Evolutionary conservation across 2,888 invertebrate genomes (phyloP).

Genomic region (Ormyrus labotus): DNA sequence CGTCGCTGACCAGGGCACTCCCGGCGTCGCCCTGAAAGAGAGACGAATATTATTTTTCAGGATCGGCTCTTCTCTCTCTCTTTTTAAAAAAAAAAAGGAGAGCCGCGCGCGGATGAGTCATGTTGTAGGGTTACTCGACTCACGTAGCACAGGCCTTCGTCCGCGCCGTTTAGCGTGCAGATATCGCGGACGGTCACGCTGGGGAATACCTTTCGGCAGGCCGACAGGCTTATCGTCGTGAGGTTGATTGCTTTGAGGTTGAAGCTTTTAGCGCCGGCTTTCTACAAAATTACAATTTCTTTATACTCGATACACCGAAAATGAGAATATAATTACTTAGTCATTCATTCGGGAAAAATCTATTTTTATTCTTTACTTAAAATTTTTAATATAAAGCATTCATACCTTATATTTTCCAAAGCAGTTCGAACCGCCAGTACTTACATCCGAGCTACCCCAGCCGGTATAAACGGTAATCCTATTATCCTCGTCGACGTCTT

Average conservation of each 20-base stretch:
- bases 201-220: slow-evolving; percentile 69
- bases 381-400: too few species aligned
- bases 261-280: too few species aligned
- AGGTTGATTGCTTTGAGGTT: slow-evolving; percentile 2
- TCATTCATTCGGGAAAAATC: too few species aligned
- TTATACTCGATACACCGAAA: too few species aligned
- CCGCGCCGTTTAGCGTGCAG: slow-evolving; percentile 78
- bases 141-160: slow-evolving; percentile 81
- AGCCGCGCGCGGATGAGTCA: neutral
- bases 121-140: slow-evolving; percentile 64
- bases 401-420: too few species aligned
- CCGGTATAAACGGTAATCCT: slow-evolving; percentile 70
- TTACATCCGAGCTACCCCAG: slow-evolving; percentile 71
- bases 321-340: too few species aligned
- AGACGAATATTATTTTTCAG: neutral
- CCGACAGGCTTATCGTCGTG: slow-evolving; percentile 55
- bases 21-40: slow-evolving; percentile 71
- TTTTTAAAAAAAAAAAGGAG: neutral
- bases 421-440: slow-evolving; percentile 15
- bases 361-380: too few species aligned
- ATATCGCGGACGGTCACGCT: slow-evolving; percentile 77
- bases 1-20: slow-evolving; percentile 70
- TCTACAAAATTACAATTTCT: too few species aligned
- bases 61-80: neutral
- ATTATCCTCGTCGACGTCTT: slow-evolving; percentile 69